Percentiles rank a stretch among this genome's conserved stretches.
Conservation (phyloP, 2,797 vertebrate genomes). For the Micrastur ruficollis region DNA sequence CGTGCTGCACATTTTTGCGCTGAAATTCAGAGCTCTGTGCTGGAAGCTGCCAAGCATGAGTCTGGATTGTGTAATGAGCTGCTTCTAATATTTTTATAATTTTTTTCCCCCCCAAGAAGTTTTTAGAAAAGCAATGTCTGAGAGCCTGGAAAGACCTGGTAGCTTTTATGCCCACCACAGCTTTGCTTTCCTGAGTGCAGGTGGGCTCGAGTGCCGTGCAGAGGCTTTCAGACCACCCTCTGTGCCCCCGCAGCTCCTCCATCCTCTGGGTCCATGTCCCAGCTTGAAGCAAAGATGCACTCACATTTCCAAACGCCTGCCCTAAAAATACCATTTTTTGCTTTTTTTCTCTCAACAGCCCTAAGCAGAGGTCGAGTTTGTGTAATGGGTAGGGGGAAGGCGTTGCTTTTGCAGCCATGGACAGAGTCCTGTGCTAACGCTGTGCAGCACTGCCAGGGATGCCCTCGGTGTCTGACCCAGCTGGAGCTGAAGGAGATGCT, state of each 20-base stretch:
- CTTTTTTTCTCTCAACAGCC: not conserved
- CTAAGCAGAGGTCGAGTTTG: not conserved
- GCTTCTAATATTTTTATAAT: not conserved
- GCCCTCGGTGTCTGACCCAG: not conserved
- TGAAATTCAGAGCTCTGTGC: not conserved
- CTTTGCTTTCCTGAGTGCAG: not conserved
- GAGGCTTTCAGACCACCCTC: not conserved
- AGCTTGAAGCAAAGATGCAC: not conserved
- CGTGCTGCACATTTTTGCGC: constrained; percentile 7
- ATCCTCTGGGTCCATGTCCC: not conserved
- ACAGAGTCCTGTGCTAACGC: not conserved
- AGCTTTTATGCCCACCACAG: not conserved
- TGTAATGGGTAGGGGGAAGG: not conserved
- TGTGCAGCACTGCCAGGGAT: not conserved
- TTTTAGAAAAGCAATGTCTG: not conserved
- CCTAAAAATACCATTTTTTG: not conserved
- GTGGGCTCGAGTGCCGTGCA: not conserved
- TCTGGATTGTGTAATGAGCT: constrained; percentile 13
- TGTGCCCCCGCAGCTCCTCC: not conserved
- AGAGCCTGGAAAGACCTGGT: not conserved
- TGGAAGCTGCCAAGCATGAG: constrained; percentile 20
- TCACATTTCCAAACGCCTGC: not conserved
- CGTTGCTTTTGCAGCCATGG: rapidly evolving
- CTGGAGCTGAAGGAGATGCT: not conserved
- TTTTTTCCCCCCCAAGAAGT: not conserved